These are phyloP conservation scores for Drosophila cardini DNA, from an alignment of 1,140 invertebrate genomes.

Conservation along the genomic window DNA sequence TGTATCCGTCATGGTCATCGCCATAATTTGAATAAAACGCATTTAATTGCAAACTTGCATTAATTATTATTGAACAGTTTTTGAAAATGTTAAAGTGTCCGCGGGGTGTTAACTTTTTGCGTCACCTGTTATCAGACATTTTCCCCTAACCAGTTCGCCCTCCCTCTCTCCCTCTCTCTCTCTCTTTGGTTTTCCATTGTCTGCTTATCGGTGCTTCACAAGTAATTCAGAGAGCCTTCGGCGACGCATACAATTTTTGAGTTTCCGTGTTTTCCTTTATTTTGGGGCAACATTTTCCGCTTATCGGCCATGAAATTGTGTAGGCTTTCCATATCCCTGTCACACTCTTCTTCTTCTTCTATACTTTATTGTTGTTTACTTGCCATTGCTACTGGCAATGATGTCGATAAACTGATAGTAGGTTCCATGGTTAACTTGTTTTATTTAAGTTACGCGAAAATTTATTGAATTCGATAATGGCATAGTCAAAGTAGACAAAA, in stretches of 20 bases:
- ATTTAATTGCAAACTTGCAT: conserved; percentile 82
- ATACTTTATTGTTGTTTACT: conserved; percentile 28
- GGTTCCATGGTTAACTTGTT: conserved; percentile 21
- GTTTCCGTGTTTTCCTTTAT: conserved; percentile 37
- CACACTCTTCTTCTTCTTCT: background rate
- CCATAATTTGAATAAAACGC: conserved; percentile 80
- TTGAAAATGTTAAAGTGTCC: conserved; percentile 49
- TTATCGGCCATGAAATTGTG: conserved; percentile 61
- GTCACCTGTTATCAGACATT: conserved; percentile 33
- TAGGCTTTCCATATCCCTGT: conserved; percentile 25
- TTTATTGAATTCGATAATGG: conserved; percentile 55
- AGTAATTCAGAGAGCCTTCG: conserved; percentile 69
- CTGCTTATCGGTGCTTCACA: conserved; percentile 53
- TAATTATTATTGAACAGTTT: conserved; percentile 77
- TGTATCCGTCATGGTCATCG: conserved; percentile 52
- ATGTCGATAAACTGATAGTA: conserved; percentile 59
- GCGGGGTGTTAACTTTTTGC: conserved; percentile 50
- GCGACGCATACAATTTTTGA: conserved; percentile 63
- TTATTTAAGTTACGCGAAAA: conserved; percentile 45
- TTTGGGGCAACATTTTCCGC: conserved; percentile 44
- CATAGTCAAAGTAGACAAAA: background rate
- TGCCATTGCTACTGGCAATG: conserved; percentile 40
- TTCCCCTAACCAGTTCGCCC: conserved; percentile 2
- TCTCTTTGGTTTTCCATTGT: conserved; percentile 36
- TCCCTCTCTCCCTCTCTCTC: background rate